Evolutionary conservation across 2,113 vertebrate species (phyloP), one percentile per base, ranked within the genome.

Genomic region (Peromyscus maniculatus): DNA sequence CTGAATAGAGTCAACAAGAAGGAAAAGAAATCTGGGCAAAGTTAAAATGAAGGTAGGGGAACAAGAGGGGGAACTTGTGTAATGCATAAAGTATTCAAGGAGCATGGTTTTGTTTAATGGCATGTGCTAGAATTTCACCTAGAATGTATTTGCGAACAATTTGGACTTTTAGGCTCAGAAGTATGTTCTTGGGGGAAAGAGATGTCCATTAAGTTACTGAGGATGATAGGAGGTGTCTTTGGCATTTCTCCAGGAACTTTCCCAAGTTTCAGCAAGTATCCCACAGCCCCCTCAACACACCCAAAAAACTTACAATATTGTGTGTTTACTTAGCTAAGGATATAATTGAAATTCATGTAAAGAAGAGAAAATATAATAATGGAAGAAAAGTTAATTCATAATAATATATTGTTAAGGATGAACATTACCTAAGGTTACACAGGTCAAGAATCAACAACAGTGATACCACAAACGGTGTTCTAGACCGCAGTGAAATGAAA

Each of bases 21-120:
- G 57, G 31, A 82, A 77, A 67, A 43, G 77, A 96, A 93, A 93
- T 93, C n/a, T 94, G 13, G 55, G 12, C 84, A 26, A 72, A 49
- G 36, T n/a, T 13, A 67, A 77, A 4, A 75, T 91, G 12, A 93
- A 78, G 96, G 28, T 6, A 79, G n/a, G 3, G 92, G 8, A 22
- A 83, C 5, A n/a, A 87, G 80, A 77, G 0, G 55, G 46, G 80
- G 0, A 62, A 33, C 28, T 72, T 46, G 71, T 55, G 55, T 69
- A 94, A 79, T 33, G 1, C 12, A 89, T 59, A 49, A 66, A 15
- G 2, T 52, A 52, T 21, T 33, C 21, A n/a, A 96, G 22, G 21
- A 79, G 95, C 95, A 91, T 3, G 12, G 83, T 66, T 95, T 95
- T 92, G 88, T 49, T 83, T 11, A 77, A 87, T 62, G 43, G 9